These are phyloP conservation scores for Neopelma chrysocephalum DNA, from an alignment of 2,797 vertebrate species.

Conservation along the genomic window DNA sequence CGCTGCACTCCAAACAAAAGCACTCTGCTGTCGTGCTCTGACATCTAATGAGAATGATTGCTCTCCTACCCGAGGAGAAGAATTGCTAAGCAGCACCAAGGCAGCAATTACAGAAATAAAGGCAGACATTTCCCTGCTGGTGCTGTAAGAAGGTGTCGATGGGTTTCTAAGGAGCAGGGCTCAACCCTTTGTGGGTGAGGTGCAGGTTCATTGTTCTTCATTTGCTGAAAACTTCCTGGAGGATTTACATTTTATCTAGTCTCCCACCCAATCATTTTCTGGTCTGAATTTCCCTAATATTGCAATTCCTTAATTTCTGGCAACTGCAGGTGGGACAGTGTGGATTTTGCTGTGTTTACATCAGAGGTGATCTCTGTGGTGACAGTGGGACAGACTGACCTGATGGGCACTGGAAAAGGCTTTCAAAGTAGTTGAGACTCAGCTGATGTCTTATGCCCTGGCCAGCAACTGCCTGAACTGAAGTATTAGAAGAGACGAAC, in stretches of 20 bases:
- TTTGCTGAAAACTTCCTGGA: not conserved
- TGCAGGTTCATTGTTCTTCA: not conserved
- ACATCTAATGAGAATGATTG: slow-evolving; percentile 31
- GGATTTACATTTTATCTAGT: not conserved
- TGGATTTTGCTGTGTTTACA: not conserved
- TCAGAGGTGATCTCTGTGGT: not conserved
- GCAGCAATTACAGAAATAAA: not conserved
- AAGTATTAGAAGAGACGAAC: not conserved
- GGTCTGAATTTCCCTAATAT: not conserved
- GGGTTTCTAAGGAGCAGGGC: not conserved
- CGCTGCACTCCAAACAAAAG: not conserved
- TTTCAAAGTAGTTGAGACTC: not conserved
- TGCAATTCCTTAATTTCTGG: not conserved
- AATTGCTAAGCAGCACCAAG: slow-evolving; percentile 33
- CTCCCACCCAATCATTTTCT: not conserved
- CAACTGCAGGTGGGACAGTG: not conserved
- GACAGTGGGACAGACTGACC: not conserved
- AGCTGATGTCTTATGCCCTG: not conserved
- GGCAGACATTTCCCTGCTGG: not conserved
- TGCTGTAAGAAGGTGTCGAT: not conserved
- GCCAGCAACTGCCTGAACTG: not conserved
- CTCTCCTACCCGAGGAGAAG: not conserved
- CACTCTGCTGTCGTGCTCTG: slow-evolving; percentile 1
- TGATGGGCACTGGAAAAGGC: not conserved
- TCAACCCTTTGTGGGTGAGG: not conserved